Evolutionary conservation across 2,113 vertebrate genomes (phyloP).

Genomic region (Addax nasomaculatus): DNA sequence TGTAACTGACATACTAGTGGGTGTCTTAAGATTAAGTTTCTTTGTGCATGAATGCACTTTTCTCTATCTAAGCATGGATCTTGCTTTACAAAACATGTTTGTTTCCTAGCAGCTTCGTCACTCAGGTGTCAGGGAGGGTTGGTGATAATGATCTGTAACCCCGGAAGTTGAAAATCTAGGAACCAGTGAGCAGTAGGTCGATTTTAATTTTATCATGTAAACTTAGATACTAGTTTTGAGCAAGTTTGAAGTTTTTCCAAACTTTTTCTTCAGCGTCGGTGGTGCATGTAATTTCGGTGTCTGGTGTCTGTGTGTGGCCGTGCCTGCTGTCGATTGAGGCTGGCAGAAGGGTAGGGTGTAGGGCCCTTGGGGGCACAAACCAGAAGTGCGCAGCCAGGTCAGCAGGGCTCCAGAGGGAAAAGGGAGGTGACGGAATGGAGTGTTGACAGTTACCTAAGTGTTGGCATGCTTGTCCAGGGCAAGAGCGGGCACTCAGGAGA

Average conservation of each 20-base stretch:
- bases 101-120: neutral
- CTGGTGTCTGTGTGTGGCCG: accelerated
- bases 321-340: accelerated
- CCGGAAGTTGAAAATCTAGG: neutral
- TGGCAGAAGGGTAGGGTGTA: accelerated
- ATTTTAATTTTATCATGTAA: neutral
- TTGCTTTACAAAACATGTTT: neutral
- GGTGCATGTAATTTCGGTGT: too few species aligned
- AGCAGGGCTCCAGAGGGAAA: neutral
- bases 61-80: too few species aligned
- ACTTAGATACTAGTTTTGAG: neutral
- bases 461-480: accelerated
- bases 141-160: neutral
- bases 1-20: too few species aligned
- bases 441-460: accelerated
- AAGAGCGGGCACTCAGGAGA: accelerated
- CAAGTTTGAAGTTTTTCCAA: neutral
- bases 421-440: accelerated
- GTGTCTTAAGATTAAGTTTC: neutral
- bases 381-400: accelerated
- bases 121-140: neutral
- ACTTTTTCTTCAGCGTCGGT: neutral
- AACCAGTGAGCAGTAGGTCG: neutral
- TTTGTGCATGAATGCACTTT: neutral
- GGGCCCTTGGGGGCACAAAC: too few species aligned